These are phyloP conservation scores for Caenorhabditis elegans DNA, from an alignment of 1,140 invertebrate genomes.

Conservation along the genomic window WBcel235 BX284604.4:10947501-10948000, in stretches of 20 bases:
- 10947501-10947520: background rate
- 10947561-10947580: background rate
- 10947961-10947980: background rate
- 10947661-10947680: slow-evolving; percentile 8
- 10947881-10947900: background rate
- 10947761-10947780: background rate
- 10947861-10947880: background rate
- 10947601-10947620: slow-evolving; percentile 4
- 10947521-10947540: background rate
- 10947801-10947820: background rate
- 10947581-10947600: background rate
- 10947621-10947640: slow-evolving; percentile 18
- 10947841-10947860: slow-evolving; percentile 23
- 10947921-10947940: background rate
- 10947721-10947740: background rate
- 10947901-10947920: slow-evolving; percentile 17
- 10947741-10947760: background rate
- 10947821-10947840: slow-evolving; percentile 14
- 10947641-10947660: background rate
- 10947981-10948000: slow-evolving; percentile 13
- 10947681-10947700: slow-evolving; percentile 1
- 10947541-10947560: background rate
- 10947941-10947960: background rate
- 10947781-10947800: background rate
- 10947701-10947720: background rate